Percentiles rank a stretch among this genome's conserved stretches.
phyloP scores from a whole-genome alignment of 2,888 invertebrate species.

The Congeria kusceri region DNA sequence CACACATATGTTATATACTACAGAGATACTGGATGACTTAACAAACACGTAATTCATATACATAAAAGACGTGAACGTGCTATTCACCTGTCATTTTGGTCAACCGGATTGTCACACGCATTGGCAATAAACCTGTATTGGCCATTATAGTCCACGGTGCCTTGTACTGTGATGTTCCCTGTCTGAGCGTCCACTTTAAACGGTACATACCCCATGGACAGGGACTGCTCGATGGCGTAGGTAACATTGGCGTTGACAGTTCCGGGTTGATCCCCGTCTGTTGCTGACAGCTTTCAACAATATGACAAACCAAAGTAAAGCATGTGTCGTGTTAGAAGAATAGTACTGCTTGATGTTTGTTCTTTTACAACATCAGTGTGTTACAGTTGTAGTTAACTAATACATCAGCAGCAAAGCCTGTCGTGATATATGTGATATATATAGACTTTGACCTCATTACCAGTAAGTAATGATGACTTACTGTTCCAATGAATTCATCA shows the following conservation, averaged over 20 bases:
- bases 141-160: slow-evolving; percentile 2
- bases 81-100: slow-evolving; percentile 36
- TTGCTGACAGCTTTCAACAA: slow-evolving; percentile 45
- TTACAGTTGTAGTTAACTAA: too few relatives aligned
- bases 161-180: slow-evolving; percentile 32
- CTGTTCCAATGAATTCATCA: slow-evolving; percentile 26
- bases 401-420: too few relatives aligned
- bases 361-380: too few relatives aligned
- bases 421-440: too few relatives aligned
- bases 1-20: too few relatives aligned
- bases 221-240: slow-evolving; percentile 1
- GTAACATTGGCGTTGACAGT: slow-evolving; percentile 41
- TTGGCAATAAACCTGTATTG: slow-evolving; percentile 34
- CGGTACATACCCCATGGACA: slow-evolving; percentile 19
- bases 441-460: too few relatives aligned
- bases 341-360: not conserved
- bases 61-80: too few relatives aligned
- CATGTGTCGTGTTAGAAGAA: too few relatives aligned
- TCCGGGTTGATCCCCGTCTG: slow-evolving; percentile 34
- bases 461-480: not conserved
- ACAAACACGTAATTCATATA: too few relatives aligned
- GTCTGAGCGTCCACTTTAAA: slow-evolving; percentile 21
- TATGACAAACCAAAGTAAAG: too few relatives aligned
- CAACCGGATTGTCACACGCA: slow-evolving; percentile 52
- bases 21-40: too few relatives aligned